Percentiles rank a stretch among this genome's conserved stretches.
Conservation (phyloP, 2,113 vertebrate species). For the Gracilinanus agilis region DNA sequence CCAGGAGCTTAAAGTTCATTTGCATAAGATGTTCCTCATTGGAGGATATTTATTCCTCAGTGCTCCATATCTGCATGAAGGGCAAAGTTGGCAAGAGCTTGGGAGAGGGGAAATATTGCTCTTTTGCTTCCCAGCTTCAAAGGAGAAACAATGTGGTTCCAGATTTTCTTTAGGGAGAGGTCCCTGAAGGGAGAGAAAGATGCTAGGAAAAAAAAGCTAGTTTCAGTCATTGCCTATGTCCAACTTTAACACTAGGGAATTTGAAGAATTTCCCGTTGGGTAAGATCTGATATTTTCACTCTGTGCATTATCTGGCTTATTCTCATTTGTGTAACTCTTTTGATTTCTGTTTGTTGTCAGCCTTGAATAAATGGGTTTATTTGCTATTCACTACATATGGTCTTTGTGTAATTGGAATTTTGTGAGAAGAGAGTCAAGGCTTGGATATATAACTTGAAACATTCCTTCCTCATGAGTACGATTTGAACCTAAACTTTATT, state of each 20-base stretch:
- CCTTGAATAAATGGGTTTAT: not conserved
- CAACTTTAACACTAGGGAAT: not conserved
- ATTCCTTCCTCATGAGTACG: not conserved
- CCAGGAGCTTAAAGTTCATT: not conserved
- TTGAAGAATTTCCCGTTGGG: not conserved
- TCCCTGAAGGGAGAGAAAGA: not conserved
- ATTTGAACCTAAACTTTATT: not conserved
- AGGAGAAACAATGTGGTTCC: not conserved
- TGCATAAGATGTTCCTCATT: not conserved
- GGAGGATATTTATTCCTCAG: not conserved
- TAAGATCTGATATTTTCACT: not conserved
- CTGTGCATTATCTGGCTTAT: not conserved
- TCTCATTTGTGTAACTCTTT: not conserved
- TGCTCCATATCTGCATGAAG: not conserved
- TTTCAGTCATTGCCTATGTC: not conserved
- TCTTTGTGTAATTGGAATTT: not conserved
- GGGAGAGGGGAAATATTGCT: not conserved
- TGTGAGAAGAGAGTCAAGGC: not conserved
- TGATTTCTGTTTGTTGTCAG: not conserved
- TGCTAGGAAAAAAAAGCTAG: not conserved
- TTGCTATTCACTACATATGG: not conserved
- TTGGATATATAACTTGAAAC: not conserved
- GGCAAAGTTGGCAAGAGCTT: not conserved
- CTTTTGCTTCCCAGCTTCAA: not conserved
- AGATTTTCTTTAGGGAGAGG: not conserved